These are phyloP conservation scores for Pollachius pollachius DNA, from an alignment of 2,113 vertebrate genomes.

Conservation along the genomic window DNA sequence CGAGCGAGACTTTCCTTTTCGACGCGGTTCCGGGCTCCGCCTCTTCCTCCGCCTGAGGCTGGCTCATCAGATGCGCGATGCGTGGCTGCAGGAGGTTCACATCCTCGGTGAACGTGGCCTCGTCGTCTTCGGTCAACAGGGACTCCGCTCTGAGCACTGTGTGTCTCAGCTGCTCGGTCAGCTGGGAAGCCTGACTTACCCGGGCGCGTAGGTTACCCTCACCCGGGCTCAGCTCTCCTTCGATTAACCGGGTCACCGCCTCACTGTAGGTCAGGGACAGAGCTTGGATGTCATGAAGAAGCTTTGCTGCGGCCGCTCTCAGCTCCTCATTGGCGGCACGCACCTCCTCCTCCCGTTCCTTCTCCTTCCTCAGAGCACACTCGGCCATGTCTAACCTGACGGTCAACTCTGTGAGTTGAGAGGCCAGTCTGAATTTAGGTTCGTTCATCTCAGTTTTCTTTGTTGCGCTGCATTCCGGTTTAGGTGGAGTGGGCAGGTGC, in stretches of 20 bases:
- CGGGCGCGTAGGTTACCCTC: conserved; percentile 41
- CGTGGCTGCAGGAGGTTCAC: conserved; percentile 41
- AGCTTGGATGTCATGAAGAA: conserved; percentile 53
- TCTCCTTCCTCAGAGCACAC: conserved; percentile 45
- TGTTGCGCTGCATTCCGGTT: conserved; percentile 1
- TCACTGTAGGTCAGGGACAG: conserved; percentile 40
- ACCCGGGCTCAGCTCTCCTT: conserved; percentile 51
- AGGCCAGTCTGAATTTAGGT: conserved; percentile 51
- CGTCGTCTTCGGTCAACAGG: conserved; percentile 49
- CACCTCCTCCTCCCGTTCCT: conserved; percentile 41
- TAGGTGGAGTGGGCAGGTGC: not conserved
- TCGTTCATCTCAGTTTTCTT: conserved; percentile 31
- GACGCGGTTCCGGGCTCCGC: conserved; percentile 17
- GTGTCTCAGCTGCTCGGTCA: conserved; percentile 51
- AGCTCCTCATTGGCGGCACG: conserved; percentile 39
- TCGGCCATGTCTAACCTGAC: conserved; percentile 59
- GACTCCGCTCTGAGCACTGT: conserved; percentile 43
- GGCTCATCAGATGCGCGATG: conserved; percentile 37
- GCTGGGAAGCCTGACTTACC: conserved; percentile 38
- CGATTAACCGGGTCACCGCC: conserved; percentile 52
- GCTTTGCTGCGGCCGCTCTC: conserved; percentile 40
- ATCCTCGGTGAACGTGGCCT: conserved; percentile 28
- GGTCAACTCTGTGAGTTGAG: conserved; percentile 54
- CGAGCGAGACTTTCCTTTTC: conserved; percentile 20
- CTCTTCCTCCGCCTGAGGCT: conserved; percentile 19